Conservation (phyloP, 2,797 vertebrate genomes). For the Chiloscyllium punctatum region DNA sequence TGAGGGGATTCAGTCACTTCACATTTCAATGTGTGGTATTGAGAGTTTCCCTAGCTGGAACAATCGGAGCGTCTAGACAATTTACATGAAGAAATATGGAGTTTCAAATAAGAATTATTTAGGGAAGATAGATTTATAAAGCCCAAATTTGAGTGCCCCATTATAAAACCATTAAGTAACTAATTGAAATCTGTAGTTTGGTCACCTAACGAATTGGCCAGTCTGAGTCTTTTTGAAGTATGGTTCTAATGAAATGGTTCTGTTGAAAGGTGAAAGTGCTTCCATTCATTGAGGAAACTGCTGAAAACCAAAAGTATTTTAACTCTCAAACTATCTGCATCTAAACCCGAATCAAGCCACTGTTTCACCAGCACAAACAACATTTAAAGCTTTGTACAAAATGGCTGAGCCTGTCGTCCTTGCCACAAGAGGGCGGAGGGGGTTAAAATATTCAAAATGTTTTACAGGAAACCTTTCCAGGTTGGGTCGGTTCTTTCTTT, state of each 20-base stretch:
- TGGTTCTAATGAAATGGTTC: not conserved
- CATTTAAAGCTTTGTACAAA: conserved; percentile 29
- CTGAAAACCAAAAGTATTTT: conserved; percentile 22
- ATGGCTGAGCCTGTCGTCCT: not conserved
- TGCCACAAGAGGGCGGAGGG: not conserved
- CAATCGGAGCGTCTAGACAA: not conserved
- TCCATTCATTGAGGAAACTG: not conserved
- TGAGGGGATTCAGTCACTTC: not conserved
- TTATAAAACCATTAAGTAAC: not conserved
- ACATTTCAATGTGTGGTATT: not conserved
- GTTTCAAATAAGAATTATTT: not conserved
- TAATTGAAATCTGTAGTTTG: not conserved
- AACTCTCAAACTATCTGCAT: not conserved
- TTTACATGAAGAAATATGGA: not conserved
- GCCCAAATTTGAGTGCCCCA: not conserved
- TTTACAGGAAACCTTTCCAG: conserved; percentile 6
- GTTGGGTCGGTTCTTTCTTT: conserved; percentile 5
- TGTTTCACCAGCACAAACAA: conserved; percentile 1
- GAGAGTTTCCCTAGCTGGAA: not conserved
- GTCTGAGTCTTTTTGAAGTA: not conserved
- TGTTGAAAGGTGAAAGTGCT: not conserved
- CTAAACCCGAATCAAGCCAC: not conserved
- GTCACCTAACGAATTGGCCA: not conserved
- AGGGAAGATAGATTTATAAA: not conserved
- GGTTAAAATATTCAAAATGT: not conserved